Conservation (phyloP, 1,140 invertebrate genomes). For the Sinella curviseta region DNA sequence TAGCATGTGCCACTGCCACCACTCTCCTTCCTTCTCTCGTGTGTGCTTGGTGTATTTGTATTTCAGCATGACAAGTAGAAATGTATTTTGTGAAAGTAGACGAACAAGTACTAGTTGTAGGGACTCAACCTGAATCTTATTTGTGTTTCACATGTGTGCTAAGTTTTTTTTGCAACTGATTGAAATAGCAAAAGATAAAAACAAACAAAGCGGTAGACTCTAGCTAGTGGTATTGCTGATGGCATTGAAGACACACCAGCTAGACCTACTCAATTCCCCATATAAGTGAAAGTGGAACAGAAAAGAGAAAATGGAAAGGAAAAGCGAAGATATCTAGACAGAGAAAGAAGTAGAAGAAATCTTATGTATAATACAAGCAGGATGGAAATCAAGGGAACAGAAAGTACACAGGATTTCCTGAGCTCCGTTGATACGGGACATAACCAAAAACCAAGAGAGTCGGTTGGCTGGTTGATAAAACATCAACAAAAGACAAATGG, state of each 20-base stretch:
- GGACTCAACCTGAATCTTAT: too few species aligned
- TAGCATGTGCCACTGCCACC: not conserved
- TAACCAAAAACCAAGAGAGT: not conserved
- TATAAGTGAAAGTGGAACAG: conserved; percentile 8
- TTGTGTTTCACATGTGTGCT: not conserved
- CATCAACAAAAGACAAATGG: not conserved
- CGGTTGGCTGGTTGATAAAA: not conserved
- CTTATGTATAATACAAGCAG: not conserved
- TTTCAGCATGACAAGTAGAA: too few species aligned
- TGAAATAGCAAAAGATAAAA: conserved; percentile 4
- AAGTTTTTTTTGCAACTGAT: conserved; percentile 18
- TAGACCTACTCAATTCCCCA: not conserved
- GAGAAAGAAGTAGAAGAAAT: not conserved
- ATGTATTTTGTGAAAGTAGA: too few species aligned
- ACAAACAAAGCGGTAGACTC: not conserved
- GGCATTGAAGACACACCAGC: not conserved
- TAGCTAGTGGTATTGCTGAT: too few species aligned
- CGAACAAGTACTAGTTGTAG: too few species aligned
- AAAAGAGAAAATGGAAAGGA: not conserved
- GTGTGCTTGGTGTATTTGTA: too few species aligned
- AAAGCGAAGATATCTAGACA: not conserved
- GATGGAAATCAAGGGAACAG: conserved; percentile 23
- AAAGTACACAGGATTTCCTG: conserved; percentile 22
- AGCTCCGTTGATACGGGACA: conserved; percentile 5
- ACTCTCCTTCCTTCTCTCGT: not conserved